A percentile compares a stretch with the other conserved stretches of the same genome.
These are phyloP conservation scores for Zaprionus camerounensis DNA, from an alignment of 1,140 invertebrate species.

Conservation along the genomic window DNA sequence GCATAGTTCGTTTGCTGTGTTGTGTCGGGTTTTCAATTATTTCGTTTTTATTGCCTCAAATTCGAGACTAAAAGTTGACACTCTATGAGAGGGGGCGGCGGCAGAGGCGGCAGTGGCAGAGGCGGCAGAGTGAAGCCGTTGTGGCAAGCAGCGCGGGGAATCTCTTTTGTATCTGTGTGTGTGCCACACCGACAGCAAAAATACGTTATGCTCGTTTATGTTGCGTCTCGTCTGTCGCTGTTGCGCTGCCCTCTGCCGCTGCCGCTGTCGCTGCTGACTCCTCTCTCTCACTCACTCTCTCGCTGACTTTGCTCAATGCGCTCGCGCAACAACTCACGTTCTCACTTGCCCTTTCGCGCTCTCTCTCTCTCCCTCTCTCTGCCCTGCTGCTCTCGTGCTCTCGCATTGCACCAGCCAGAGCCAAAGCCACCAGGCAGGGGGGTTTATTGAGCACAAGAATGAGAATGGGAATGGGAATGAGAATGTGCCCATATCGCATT, in stretches of 20 bases:
- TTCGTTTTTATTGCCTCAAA: constrained; percentile 75
- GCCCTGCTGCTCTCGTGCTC: constrained; percentile 26
- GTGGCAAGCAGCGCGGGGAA: constrained; percentile 12
- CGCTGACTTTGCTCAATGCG: constrained; percentile 45
- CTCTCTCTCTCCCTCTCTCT: constrained; percentile 1
- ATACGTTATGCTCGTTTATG: constrained; percentile 80
- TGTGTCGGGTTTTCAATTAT: constrained; percentile 73
- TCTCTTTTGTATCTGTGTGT: constrained; percentile 35
- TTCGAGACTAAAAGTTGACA: constrained; percentile 76
- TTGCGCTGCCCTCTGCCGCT: constrained; percentile 19
- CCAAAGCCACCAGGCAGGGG: constrained; percentile 41
- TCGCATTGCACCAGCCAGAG: constrained; percentile 47
- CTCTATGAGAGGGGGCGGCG: constrained; percentile 41
- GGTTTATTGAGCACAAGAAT: constrained; percentile 60
- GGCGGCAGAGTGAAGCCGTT: constrained; percentile 16
- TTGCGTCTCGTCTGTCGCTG: constrained; percentile 57
- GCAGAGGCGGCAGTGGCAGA: constrained; percentile 7
- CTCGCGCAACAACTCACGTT: constrained; percentile 62
- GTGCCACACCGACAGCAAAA: constrained; percentile 76
- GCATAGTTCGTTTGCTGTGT: constrained; percentile 44
- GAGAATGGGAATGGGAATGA: constrained; percentile 52
- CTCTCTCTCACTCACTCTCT: constrained; percentile 18
- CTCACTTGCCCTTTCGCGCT: constrained; percentile 15
- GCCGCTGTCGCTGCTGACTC: constrained; percentile 6
- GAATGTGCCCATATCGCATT: constrained; percentile 83